phyloP scores from a whole-genome alignment of 2,888 invertebrate genomes.

The Anthophora plumipes region DNA sequence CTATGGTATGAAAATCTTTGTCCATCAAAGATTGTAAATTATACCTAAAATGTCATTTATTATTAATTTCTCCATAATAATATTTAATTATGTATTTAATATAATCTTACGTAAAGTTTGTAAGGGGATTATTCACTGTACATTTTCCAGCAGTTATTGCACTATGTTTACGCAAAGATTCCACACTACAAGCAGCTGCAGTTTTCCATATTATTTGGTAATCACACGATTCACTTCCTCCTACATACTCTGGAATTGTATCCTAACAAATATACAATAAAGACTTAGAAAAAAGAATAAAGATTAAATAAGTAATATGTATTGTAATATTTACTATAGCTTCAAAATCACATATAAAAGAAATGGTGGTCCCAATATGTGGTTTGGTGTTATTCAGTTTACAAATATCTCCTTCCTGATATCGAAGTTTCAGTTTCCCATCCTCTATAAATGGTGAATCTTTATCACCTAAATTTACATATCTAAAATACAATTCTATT shows the following conservation, averaged over 20 bases:
- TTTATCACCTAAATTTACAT: slow-evolving; percentile 56
- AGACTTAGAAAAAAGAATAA: neutral
- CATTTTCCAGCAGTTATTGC: slow-evolving; percentile 69
- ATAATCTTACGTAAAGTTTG: slow-evolving; percentile 69
- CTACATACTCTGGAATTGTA: slow-evolving; percentile 73
- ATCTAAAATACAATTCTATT: slow-evolving; percentile 42
- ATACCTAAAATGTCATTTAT: slow-evolving; percentile 65
- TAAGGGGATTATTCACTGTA: slow-evolving; percentile 76
- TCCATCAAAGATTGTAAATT: slow-evolving; percentile 75
- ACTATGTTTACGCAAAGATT: slow-evolving; percentile 73
- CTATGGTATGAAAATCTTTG: slow-evolving; percentile 56
- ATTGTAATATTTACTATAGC: slow-evolving; percentile 69
- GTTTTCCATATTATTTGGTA: slow-evolving; percentile 79
- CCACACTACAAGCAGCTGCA: slow-evolving; percentile 74
- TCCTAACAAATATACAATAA: slow-evolving; percentile 65
- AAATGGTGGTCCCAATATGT: slow-evolving; percentile 73
- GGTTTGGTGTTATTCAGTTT: neutral
- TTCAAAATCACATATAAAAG: slow-evolving; percentile 76
- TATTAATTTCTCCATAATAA: neutral
- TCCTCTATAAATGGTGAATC: slow-evolving; percentile 43
- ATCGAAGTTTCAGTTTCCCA: slow-evolving; percentile 64
- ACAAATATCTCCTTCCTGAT: slow-evolving; percentile 73
- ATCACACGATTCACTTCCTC: slow-evolving; percentile 72
- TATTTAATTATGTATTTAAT: slow-evolving; percentile 5
- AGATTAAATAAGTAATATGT: neutral